These are phyloP conservation scores for Sarcophaga caerulescens DNA, from an alignment of 2,888 invertebrate species.

Conservation along the genomic window DNA sequence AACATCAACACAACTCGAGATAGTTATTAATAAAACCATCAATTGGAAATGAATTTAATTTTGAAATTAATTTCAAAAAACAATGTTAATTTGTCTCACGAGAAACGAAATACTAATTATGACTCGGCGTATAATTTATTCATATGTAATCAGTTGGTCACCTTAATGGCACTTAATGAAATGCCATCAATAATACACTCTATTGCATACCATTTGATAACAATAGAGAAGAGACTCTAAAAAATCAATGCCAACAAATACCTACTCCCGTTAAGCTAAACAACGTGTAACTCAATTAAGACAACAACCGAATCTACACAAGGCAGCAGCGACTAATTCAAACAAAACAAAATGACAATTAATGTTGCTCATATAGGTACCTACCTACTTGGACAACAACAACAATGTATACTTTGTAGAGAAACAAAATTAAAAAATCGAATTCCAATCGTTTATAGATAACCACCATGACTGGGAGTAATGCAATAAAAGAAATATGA, in stretches of 20 bases:
- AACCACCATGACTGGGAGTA: background rate
- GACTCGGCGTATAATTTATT: too few species aligned
- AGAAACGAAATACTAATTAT: too few species aligned
- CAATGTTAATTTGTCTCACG: too few species aligned
- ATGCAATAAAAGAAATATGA: too few species aligned
- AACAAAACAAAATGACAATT: constrained; percentile 5
- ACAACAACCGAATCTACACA: constrained; percentile 38
- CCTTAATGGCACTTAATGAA: constrained; percentile 26
- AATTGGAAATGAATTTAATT: too few species aligned
- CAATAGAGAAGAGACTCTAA: background rate
- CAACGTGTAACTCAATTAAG: constrained; percentile 46
- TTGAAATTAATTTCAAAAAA: too few species aligned
- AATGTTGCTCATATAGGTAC: constrained; percentile 30
- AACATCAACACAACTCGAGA: too few species aligned
- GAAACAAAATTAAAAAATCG: too few species aligned
- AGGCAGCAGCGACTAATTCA: background rate
- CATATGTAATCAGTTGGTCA: background rate
- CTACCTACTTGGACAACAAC: background rate
- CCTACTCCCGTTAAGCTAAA: constrained; percentile 11
- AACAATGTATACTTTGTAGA: too few species aligned
- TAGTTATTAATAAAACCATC: too few species aligned
- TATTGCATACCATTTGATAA: constrained; percentile 26
- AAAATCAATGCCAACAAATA: constrained; percentile 27
- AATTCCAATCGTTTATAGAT: background rate
- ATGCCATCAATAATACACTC: background rate